phyloP scores from a whole-genome alignment of 2,113 vertebrate species.

The Chamaea fasciata region DNA sequence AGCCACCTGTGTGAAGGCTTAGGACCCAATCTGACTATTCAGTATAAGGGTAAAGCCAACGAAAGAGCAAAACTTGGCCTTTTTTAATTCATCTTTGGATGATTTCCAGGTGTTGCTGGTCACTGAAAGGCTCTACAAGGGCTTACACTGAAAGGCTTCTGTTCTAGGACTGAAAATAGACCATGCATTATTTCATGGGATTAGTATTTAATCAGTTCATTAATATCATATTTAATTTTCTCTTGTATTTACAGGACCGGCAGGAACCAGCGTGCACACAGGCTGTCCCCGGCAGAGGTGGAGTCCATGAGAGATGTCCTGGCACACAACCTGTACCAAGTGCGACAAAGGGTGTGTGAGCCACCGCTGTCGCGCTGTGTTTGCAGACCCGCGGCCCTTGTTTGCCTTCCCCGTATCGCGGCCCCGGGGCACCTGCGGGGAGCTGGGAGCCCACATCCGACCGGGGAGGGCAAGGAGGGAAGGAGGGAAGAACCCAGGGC shows the following conservation, averaged over 20 bases:
- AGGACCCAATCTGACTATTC: not conserved
- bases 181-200: not conserved
- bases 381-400: not conserved
- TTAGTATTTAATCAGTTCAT: not conserved
- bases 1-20: not conserved
- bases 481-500: not conserved
- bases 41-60: not conserved
- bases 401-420: not conserved
- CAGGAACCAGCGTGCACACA: constrained; percentile 51
- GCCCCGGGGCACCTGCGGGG: not conserved
- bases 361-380: accelerated
- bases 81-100: not conserved
- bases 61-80: not conserved
- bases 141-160: not conserved
- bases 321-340: constrained; percentile 89
- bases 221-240: not conserved
- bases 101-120: not conserved
- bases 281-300: constrained; percentile 77
- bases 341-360: constrained; percentile 83
- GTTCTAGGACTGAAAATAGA: not conserved
- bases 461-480: too few relatives aligned
- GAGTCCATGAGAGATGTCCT: constrained; percentile 84
- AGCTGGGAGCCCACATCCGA: not conserved
- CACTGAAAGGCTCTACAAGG: not conserved
- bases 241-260: constrained; percentile 54